A percentile compares a stretch with the other conserved stretches of the same genome.
phyloP scores from a whole-genome alignment of 2,113 vertebrate species.

The Engystomops pustulosus region DNA sequence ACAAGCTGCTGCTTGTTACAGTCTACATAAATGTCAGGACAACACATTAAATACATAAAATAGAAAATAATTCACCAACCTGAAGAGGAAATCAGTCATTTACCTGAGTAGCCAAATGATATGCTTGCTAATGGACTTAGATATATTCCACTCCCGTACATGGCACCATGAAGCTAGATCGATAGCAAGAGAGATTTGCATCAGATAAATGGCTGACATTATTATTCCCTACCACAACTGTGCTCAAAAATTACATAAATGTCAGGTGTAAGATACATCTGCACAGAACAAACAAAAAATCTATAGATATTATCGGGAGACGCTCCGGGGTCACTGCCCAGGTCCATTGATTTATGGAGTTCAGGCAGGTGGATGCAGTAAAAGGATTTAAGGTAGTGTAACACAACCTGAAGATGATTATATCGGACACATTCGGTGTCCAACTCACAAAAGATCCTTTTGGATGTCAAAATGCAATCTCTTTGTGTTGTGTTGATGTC shows the following conservation, averaged over 20 bases:
- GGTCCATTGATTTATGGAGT: neutral
- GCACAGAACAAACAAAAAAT: constrained; percentile 10
- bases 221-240: neutral
- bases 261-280: neutral
- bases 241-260: neutral
- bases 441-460: neutral
- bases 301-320: constrained; percentile 5
- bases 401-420: neutral
- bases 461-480: neutral
- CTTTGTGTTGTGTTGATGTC: too few relatives aligned
- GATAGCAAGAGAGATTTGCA: constrained; percentile 27
- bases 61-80: neutral
- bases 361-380: neutral
- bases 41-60: too few relatives aligned
- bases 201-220: neutral
- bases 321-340: neutral
- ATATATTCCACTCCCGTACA: constrained; percentile 92
- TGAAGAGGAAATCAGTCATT: constrained; percentile 32
- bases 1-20: too few relatives aligned
- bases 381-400: neutral
- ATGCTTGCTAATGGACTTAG: constrained; percentile 93
- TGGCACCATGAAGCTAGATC: constrained; percentile 87
- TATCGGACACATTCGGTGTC: neutral
- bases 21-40: too few relatives aligned
- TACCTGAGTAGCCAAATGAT: constrained; percentile 95